Evolutionary conservation across 2,888 invertebrate genomes (phyloP).

Genomic region (Drosophila parthenogenetica): DNA sequence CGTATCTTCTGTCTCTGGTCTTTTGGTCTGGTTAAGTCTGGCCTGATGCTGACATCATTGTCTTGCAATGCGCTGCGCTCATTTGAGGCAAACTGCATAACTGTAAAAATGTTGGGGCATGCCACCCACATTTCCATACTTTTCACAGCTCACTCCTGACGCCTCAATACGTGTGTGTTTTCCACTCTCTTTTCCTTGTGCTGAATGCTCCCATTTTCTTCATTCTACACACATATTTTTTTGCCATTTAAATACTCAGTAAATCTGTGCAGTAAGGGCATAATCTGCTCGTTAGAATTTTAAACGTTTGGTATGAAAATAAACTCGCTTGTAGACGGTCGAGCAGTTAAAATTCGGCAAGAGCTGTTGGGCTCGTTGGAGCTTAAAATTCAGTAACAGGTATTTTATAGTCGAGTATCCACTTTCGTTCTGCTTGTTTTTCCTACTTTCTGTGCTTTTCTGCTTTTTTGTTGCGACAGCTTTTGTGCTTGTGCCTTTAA

Average conservation of each 20-base stretch:
- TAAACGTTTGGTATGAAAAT: too few species aligned
- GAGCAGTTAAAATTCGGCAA: neutral
- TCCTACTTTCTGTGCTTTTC: constrained; percentile 27
- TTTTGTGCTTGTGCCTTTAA: constrained; percentile 77
- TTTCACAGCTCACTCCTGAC: constrained; percentile 1
- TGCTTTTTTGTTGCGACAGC: constrained; percentile 56
- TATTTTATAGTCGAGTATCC: neutral
- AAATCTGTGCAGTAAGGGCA: neutral
- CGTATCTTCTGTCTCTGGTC: constrained; percentile 1
- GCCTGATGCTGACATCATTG: constrained; percentile 73
- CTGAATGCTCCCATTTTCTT: constrained; percentile 54
- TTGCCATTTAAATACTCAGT: neutral
- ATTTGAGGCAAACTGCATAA: constrained; percentile 65
- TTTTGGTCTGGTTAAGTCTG: constrained; percentile 44
- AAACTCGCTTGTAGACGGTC: too few species aligned
- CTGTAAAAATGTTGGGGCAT: constrained; percentile 41
- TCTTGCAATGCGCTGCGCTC: constrained; percentile 72
- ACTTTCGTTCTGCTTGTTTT: constrained; percentile 30
- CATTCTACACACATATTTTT: constrained; percentile 43
- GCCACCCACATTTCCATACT: constrained; percentile 37
- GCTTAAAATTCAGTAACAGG: neutral
- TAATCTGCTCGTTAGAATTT: neutral
- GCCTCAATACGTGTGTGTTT: constrained; percentile 27
- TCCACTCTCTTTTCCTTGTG: constrained; percentile 15
- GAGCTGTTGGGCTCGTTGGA: neutral